Evolutionary conservation across 2,797 vertebrate species (phyloP).

Genomic region (Neoniphon sammara): DNA sequence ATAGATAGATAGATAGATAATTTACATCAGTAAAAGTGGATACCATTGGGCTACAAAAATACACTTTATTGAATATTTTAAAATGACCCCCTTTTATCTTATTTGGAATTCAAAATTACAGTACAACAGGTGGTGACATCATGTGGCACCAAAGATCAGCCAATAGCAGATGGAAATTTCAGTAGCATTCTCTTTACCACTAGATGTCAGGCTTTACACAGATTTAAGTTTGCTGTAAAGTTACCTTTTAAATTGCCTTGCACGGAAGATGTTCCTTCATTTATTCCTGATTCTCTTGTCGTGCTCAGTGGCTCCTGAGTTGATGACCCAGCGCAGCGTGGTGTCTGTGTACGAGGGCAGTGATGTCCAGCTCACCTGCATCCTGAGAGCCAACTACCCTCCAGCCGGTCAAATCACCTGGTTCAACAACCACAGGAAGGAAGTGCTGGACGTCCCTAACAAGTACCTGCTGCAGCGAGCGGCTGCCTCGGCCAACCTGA

Average conservation of each 20-base stretch:
- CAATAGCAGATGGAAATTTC: too few relatives aligned
- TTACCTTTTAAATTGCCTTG: not conserved
- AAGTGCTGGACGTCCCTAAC: conserved; percentile 71
- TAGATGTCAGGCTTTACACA: too few relatives aligned
- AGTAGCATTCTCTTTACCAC: too few relatives aligned
- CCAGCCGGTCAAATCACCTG: conserved; percentile 82
- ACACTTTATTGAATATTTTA: too few relatives aligned
- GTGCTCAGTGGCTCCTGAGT: conserved; percentile 84
- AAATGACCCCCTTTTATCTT: too few relatives aligned
- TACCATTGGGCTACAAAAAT: too few relatives aligned
- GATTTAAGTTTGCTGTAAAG: too few relatives aligned
- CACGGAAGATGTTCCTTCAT: not conserved
- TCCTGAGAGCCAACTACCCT: conserved; percentile 74
- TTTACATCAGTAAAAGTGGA: too few relatives aligned
- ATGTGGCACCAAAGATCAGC: too few relatives aligned
- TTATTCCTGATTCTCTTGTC: not conserved
- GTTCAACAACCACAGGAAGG: conserved; percentile 84
- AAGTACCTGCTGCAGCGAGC: conserved; percentile 85
- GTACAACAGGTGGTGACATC: too few relatives aligned
- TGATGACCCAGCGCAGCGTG: conserved; percentile 81
- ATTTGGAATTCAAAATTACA: too few relatives aligned
- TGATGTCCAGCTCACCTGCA: conserved; percentile 86
- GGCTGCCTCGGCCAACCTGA: conserved; percentile 85
- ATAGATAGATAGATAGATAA: too few relatives aligned
- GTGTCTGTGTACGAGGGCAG: conserved; percentile 88